Evolutionary conservation across 2,888 invertebrate genomes (phyloP).

Genomic region (Ischnura elegans): DNA sequence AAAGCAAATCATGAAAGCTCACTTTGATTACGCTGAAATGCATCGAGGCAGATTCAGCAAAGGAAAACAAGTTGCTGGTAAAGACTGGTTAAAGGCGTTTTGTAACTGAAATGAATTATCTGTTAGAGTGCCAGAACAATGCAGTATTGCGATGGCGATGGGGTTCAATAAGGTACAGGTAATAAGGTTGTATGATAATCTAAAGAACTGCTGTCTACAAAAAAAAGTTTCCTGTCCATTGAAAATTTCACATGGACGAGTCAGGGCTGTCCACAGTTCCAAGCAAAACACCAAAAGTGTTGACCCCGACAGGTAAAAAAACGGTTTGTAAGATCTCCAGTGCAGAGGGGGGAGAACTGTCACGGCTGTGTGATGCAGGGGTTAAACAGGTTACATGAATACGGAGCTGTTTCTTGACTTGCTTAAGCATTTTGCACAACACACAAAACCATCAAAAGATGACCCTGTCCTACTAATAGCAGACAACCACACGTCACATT

Average conservation of each 20-base stretch:
- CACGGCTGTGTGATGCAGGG: neutral
- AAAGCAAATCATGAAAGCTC: constrained; percentile 72
- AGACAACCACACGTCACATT: neutral
- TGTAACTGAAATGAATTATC: no score
- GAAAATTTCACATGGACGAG: neutral
- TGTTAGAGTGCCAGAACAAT: no score
- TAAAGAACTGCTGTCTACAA: neutral
- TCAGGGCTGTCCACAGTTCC: neutral
- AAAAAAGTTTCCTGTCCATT: neutral
- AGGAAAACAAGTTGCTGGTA: no score
- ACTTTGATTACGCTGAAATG: no score
- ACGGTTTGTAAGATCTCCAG: neutral
- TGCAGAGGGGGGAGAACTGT: neutral
- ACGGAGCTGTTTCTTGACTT: neutral
- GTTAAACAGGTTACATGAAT: neutral
- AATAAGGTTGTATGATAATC: no score
- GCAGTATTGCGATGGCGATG: no score
- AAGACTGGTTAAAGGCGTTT: no score
- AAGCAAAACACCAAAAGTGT: neutral
- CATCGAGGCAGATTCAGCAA: no score
- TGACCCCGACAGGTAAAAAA: neutral
- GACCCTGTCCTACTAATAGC: neutral
- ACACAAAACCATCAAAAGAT: neutral
- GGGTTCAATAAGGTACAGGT: no score
- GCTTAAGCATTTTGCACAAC: neutral